A percentile compares a stretch with the other conserved stretches of the same genome.
Conservation (phyloP, 2,888 invertebrate species). For the Oscheius onirici region DNA sequence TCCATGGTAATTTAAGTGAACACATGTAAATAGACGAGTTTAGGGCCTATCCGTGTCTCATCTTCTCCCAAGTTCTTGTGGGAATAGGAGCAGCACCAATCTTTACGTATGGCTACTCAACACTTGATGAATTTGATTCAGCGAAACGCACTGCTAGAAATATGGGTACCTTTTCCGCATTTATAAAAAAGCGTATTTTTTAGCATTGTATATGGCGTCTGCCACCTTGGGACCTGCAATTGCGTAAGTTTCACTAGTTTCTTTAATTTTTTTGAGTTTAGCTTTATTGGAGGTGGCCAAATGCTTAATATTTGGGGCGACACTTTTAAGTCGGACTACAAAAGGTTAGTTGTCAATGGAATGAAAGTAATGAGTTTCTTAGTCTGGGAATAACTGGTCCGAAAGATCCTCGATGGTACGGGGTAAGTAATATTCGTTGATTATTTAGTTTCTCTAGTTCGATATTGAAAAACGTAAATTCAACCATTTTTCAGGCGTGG, state of each 20-base stretch:
- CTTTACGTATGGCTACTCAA: constrained; percentile 59
- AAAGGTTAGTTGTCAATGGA: constrained; percentile 37
- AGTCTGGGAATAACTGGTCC: constrained; percentile 50
- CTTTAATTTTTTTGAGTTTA: no score
- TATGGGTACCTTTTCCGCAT: constrained; percentile 38
- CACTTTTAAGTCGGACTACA: constrained; percentile 42
- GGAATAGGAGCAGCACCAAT: constrained; percentile 57
- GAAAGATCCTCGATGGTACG: constrained; percentile 72
- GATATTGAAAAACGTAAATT: no score
- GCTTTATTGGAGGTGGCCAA: constrained; percentile 83
- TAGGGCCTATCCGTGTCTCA: constrained; percentile 43
- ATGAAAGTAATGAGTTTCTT: not conserved
- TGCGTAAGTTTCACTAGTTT: no score
- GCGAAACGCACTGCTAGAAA: constrained; percentile 55
- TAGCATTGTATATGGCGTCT: constrained; percentile 84
- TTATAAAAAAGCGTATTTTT: constrained; percentile 53
- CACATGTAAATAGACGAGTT: not conserved
- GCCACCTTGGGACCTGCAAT: constrained; percentile 84
- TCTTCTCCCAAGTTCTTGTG: constrained; percentile 52
- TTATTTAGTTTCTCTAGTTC: no score
- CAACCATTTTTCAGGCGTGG: constrained; percentile 69
- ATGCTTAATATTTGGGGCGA: constrained; percentile 80
- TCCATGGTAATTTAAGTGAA: constrained; percentile 14
- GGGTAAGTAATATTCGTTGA: constrained; percentile 47
- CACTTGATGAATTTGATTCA: constrained; percentile 55